Evolutionary conservation across 2,888 invertebrate species (phyloP), one percentile per base, ranked within the genome.

Genomic region (Limulus polyphemus): DNA sequence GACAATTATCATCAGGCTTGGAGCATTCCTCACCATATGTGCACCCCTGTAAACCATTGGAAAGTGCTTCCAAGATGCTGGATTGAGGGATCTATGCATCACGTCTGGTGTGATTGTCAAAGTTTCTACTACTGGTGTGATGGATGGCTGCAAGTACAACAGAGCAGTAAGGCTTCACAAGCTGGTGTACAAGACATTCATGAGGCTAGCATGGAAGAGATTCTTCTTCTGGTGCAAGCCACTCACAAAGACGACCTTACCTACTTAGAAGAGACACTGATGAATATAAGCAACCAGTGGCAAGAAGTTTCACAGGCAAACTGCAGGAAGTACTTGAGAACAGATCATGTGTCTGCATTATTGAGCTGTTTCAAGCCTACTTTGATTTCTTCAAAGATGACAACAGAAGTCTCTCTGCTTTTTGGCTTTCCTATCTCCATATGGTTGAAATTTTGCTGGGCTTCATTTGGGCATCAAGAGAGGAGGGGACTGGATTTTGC

Each of bases 31-130:
- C 59, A 69, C 59, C 7, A 56, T 65, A n/a, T 65, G 68, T 58
- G 67, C 64, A 54, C 49, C 67, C 32, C 59, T 70, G 55, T 57
- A 62, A 32, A 59, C 67, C 46, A 55, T 70, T 49, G 67, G 66
- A 11, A 69, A 70, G n/a, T n/a, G n/a, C n/a, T n/a, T n/a, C n/a
- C n/a, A n/a, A n/a, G n/a, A n/a, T n/a, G n/a, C n/a, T n/a, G n/a
- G n/a, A n/a, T n/a, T n/a, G n/a, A n/a, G n/a, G n/a, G n/a, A n/a
- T n/a, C n/a, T n/a, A 5, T 50, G 55, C n/a, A 59, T 68, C 11
- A 66, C 68, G 55, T 61, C 67, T 47, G 65, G 62, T n/a, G 58
- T 71, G 14, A 61, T 70, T 51, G 68, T 64, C 51, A 64, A 71
- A 47, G 68, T 65, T 9, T 69, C 67, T 11, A 59, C n/a, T n/a